Conservation (phyloP, 2,888 invertebrate genomes). For the Agrochola macilenta region DNA sequence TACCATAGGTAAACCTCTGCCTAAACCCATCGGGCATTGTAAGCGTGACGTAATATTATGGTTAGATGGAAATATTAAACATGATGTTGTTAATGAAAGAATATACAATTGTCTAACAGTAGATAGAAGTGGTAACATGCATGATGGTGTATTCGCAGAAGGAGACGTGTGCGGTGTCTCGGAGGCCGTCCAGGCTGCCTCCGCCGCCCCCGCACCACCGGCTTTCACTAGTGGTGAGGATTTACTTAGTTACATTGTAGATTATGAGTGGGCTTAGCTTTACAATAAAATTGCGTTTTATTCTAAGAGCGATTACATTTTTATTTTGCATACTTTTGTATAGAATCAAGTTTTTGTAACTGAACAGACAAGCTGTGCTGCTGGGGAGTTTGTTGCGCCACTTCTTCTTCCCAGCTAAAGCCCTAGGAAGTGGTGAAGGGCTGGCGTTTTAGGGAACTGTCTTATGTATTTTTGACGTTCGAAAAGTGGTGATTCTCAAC, state of each 20-base stretch:
- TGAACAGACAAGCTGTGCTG: no score
- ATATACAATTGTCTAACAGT: background rate
- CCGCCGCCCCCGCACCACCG: conserved; percentile 88
- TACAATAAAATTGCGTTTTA: background rate
- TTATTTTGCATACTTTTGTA: no score
- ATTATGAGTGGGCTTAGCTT: conserved; percentile 5
- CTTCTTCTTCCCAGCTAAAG: no score
- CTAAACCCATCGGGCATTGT: background rate
- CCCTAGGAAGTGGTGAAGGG: no score
- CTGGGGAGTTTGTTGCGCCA: no score
- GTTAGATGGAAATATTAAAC: background rate
- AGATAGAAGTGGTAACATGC: conserved; percentile 26
- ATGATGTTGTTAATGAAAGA: background rate
- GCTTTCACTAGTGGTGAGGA: conserved; percentile 87
- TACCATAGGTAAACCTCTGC: background rate
- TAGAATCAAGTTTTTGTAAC: no score
- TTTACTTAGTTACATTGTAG: conserved; percentile 5
- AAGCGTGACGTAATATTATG: background rate
- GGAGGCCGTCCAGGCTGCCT: conserved; percentile 88
- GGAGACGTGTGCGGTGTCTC: conserved; percentile 85
- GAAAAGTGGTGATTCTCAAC: no score
- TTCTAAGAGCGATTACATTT: background rate
- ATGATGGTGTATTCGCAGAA: conserved; percentile 77
- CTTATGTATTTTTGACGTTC: no score
- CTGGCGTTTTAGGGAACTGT: no score